Evolutionary conservation across 2,113 vertebrate genomes (phyloP).

Genomic region (Symphodus melops): DNA sequence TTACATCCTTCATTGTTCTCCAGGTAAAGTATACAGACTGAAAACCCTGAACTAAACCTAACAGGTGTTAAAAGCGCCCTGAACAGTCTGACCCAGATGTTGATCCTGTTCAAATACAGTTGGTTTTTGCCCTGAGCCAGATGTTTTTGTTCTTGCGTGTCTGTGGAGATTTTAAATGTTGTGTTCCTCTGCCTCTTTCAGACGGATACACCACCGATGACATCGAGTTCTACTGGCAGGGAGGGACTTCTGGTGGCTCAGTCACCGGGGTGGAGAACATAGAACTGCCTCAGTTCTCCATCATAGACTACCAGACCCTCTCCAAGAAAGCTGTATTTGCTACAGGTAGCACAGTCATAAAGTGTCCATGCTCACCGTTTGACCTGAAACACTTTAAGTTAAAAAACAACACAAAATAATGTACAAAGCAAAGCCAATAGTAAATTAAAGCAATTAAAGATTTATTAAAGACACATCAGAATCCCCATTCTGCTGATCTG

Average conservation of each 20-base stretch:
- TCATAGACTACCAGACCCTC: slow-evolving; percentile 93
- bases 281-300: slow-evolving; percentile 93
- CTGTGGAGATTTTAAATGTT: background rate
- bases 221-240: slow-evolving; percentile 97
- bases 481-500: no score
- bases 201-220: slow-evolving; percentile 97
- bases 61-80: background rate
- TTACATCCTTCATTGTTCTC: background rate
- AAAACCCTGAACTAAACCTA: background rate
- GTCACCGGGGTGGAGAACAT: slow-evolving; percentile 94
- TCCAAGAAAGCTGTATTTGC: slow-evolving; percentile 94
- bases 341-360: slow-evolving; percentile 84
- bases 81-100: background rate
- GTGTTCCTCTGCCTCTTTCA: slow-evolving; percentile 67
- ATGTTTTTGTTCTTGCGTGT: background rate
- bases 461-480: no score
- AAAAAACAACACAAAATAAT: no score
- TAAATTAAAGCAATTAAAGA: no score
- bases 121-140: background rate
- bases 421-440: no score
- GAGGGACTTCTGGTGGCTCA: slow-evolving; percentile 87
- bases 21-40: background rate
- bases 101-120: background rate
- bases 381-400: no score
- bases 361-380: no score